These are phyloP conservation scores for Pipistrellus kuhlii DNA, from an alignment of 2,797 vertebrate species.

Conservation along the genomic window DNA sequence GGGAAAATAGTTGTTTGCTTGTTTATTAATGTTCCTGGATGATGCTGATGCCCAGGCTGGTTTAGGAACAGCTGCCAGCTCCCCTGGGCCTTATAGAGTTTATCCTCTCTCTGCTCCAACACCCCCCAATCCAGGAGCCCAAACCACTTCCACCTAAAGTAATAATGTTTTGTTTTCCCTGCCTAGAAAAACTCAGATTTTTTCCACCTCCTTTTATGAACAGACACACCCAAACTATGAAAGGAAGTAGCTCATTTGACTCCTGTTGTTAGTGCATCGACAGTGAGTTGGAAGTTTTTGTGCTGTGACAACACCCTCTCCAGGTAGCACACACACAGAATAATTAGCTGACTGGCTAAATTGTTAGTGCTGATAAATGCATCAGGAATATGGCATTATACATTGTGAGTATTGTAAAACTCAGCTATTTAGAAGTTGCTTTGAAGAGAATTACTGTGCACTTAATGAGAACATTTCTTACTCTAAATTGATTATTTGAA, in stretches of 20 bases:
- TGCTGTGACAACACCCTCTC: neutral
- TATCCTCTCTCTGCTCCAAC: neutral
- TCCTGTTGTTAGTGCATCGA: neutral
- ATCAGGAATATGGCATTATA: slow-evolving; percentile 9
- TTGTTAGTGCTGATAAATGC: neutral
- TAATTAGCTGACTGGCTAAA: neutral
- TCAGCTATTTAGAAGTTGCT: slow-evolving; percentile 36
- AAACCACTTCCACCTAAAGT: neutral
- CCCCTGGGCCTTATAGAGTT: neutral
- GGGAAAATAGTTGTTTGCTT: neutral
- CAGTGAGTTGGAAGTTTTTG: neutral
- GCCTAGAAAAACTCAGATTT: neutral
- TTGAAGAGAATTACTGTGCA: slow-evolving; percentile 38
- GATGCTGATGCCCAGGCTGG: neutral
- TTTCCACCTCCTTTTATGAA: neutral
- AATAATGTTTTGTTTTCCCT: neutral
- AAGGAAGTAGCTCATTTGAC: neutral
- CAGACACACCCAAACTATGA: neutral
- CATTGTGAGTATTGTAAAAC: slow-evolving; percentile 45
- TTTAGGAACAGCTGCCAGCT: neutral
- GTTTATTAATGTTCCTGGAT: neutral
- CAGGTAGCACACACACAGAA: neutral
- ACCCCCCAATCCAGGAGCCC: neutral
- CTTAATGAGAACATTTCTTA: slow-evolving; percentile 52
- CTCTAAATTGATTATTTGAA: slow-evolving; percentile 30